These are phyloP conservation scores for Hydrotaea cyrtoneurina DNA, from an alignment of 2,888 invertebrate species.

Conservation along the genomic window DNA sequence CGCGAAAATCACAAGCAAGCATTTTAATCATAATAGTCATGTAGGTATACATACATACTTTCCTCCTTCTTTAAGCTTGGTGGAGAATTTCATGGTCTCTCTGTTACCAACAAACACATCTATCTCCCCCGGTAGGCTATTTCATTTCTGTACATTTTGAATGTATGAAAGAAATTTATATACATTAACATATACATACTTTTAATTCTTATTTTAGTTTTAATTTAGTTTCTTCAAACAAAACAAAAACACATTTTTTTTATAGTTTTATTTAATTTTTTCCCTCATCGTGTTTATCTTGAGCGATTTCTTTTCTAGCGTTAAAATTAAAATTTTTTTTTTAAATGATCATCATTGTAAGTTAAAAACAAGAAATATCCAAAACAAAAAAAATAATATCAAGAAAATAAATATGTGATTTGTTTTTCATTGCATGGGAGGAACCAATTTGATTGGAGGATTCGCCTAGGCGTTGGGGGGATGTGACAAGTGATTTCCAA, in stretches of 20 bases:
- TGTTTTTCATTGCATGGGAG: no score
- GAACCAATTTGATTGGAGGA: no score
- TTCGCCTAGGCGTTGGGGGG: no score
- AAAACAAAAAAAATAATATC: neutral
- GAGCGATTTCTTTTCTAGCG: conserved; percentile 18
- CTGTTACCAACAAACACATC: neutral
- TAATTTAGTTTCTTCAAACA: conserved; percentile 3
- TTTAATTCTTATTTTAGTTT: conserved; percentile 35
- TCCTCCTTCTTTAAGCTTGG: neutral
- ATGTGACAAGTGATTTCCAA: no score
- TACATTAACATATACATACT: conserved; percentile 6
- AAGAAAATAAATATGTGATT: neutral
- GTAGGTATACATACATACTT: conserved; percentile 22
- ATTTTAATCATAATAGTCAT: conserved; percentile 27
- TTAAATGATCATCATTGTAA: conserved; percentile 20
- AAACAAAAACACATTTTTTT: neutral
- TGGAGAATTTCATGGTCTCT: neutral
- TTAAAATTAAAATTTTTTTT: conserved; percentile 5
- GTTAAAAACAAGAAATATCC: conserved; percentile 5
- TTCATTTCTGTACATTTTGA: conserved; percentile 46
- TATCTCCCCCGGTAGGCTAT: neutral
- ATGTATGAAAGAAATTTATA: conserved; percentile 44
- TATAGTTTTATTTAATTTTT: conserved; percentile 9
- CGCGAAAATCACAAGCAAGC: conserved; percentile 32
- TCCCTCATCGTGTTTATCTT: neutral